Conservation (phyloP, 53 echinoderm and acorn worm genomes). For the Glandiceps talaboti region DNA sequence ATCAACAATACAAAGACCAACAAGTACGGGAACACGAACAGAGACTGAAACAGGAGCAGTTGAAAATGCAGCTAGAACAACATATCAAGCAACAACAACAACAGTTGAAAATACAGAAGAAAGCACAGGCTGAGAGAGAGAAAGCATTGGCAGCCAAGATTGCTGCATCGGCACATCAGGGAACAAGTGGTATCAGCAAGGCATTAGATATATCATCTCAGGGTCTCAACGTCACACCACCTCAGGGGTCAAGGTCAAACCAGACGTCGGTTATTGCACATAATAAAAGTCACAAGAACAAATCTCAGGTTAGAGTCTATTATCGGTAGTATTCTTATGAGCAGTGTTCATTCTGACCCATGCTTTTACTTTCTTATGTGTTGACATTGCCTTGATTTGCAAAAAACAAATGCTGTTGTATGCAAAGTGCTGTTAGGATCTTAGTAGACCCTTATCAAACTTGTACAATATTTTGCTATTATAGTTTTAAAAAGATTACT, state of each 20-base stretch:
- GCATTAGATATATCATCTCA: background rate
- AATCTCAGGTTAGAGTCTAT: background rate
- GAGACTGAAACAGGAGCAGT: constrained; percentile 59
- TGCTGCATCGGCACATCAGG: background rate
- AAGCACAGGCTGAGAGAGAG: constrained; percentile 59
- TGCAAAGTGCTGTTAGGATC: too few relatives aligned
- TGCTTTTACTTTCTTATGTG: too few relatives aligned
- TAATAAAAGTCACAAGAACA: background rate
- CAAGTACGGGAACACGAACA: constrained; percentile 70
- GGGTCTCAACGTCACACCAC: background rate
- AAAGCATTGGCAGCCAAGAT: constrained; percentile 11
- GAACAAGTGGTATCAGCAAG: background rate
- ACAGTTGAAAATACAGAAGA: constrained; percentile 81
- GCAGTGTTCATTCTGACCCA: too few relatives aligned
- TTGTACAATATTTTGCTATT: too few relatives aligned
- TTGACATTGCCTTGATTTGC: too few relatives aligned
- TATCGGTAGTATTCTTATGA: too few relatives aligned
- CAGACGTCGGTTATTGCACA: background rate
- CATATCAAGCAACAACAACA: constrained; percentile 95
- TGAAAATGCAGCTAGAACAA: constrained; percentile 91
- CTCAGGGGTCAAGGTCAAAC: background rate
- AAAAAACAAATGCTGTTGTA: too few relatives aligned
- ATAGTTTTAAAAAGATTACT: too few relatives aligned
- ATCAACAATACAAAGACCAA: constrained; percentile 13
- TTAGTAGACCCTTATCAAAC: too few relatives aligned